phyloP scores from a whole-genome alignment of 2,888 invertebrate species.

The Melinaea menophilus region DNA sequence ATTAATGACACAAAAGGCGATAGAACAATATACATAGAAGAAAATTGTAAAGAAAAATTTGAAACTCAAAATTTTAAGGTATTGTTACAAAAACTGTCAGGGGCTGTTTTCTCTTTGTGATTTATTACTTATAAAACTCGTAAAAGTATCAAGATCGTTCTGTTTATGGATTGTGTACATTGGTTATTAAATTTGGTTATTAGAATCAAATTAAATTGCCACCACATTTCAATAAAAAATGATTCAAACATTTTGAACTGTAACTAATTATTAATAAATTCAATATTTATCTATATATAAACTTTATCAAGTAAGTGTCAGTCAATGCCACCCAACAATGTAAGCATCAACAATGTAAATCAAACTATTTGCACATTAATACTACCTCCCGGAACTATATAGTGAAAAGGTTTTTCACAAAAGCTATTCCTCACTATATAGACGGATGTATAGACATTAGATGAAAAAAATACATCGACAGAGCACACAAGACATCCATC shows the following conservation, averaged over 20 bases:
- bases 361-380: slow-evolving; percentile 4
- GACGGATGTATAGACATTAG: slow-evolving; percentile 25
- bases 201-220: no score
- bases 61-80: slow-evolving; percentile 3
- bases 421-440: slow-evolving; percentile 8
- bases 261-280: no score
- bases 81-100: slow-evolving; percentile 6
- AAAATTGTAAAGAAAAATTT: slow-evolving; percentile 1
- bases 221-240: no score
- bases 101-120: slow-evolving; percentile 1
- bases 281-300: no score
- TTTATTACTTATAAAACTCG: slow-evolving; percentile 3
- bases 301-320: no score
- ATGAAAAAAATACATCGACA: slow-evolving; percentile 22
- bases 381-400: background rate
- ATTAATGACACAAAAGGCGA: background rate
- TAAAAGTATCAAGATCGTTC: slow-evolving; percentile 4
- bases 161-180: slow-evolving; percentile 3
- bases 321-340: background rate
- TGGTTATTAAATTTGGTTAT: slow-evolving; percentile 3
- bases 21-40: background rate
- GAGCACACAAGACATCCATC: slow-evolving; percentile 38
- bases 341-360: background rate
- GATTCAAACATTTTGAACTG: no score
- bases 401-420: slow-evolving; percentile 1